phyloP scores from a whole-genome alignment of 2,113 vertebrate genomes.

The Deroptyus accipitrinus region DNA sequence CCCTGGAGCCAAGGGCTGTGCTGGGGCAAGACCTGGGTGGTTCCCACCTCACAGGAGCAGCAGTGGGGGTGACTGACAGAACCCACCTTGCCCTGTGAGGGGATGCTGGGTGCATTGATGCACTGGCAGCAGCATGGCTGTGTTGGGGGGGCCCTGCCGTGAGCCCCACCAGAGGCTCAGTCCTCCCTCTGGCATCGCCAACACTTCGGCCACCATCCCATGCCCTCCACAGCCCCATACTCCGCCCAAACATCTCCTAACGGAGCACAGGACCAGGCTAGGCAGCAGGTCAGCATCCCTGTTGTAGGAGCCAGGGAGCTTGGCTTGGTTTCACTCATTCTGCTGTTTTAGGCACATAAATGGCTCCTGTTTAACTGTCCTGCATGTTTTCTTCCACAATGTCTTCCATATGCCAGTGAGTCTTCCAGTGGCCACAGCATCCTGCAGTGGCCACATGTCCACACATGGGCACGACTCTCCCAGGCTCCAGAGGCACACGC shows the following conservation, averaged over 20 bases:
- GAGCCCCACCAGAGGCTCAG: not conserved
- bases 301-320: not conserved
- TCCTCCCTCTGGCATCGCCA: not conserved
- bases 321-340: not conserved
- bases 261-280: not conserved
- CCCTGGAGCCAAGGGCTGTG: not conserved
- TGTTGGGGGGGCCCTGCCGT: not conserved
- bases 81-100: not conserved
- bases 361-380: not conserved
- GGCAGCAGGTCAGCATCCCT: not conserved
- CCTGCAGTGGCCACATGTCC: not conserved
- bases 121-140: rapidly evolving
- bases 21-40: not conserved
- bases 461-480: not conserved
- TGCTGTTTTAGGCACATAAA: not conserved
- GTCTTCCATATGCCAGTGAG: not conserved
- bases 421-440: not conserved
- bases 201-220: not conserved
- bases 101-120: not conserved
- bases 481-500: not conserved
- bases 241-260: not conserved
- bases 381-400: rapidly evolving
- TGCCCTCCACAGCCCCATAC: rapidly evolving
- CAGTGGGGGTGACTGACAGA: not conserved
- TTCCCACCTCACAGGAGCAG: not conserved